Evolutionary conservation across 2,888 invertebrate species (phyloP).

Genomic region (Phoenoteleia sp.): DNA sequence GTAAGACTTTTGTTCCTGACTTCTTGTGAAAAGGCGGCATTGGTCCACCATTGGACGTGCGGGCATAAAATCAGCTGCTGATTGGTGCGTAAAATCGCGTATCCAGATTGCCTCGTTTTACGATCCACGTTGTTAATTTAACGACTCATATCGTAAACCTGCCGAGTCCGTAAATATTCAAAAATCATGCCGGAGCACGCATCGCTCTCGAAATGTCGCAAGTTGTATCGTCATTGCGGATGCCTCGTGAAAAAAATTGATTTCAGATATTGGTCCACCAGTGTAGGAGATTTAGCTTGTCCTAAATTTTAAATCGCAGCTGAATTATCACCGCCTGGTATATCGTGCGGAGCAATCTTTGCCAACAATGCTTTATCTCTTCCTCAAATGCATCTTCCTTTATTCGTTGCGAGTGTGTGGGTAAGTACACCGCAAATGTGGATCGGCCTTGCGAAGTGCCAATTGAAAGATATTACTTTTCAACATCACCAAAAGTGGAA

Average conservation of each 20-base stretch:
- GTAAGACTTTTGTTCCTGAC: no score
- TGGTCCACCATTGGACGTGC: no score
- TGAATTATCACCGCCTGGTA: slow-evolving; percentile 33
- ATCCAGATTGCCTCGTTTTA: neutral
- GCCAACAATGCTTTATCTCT: slow-evolving; percentile 33
- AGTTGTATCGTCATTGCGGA: no score
- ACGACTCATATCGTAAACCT: no score
- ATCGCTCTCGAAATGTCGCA: no score
- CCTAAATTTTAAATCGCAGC: slow-evolving; percentile 25
- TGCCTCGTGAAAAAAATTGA: no score
- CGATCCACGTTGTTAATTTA: neutral
- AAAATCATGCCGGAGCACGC: no score
- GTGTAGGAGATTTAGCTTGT: slow-evolving; percentile 20
- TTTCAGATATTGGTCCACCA: no score
- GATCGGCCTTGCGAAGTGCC: slow-evolving; percentile 7
- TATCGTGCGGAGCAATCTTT: slow-evolving; percentile 25
- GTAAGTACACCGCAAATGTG: neutral
- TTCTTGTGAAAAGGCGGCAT: no score
- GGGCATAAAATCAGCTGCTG: no score
- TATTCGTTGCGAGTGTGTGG: neutral
- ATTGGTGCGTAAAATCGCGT: neutral
- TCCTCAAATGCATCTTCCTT: slow-evolving; percentile 10
- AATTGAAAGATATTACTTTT: slow-evolving; percentile 19
- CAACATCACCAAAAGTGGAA: neutral
- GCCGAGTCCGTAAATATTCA: no score